Evolutionary conservation across 2,888 invertebrate species (phyloP).

Genomic region (Apodemia hepburni): DNA sequence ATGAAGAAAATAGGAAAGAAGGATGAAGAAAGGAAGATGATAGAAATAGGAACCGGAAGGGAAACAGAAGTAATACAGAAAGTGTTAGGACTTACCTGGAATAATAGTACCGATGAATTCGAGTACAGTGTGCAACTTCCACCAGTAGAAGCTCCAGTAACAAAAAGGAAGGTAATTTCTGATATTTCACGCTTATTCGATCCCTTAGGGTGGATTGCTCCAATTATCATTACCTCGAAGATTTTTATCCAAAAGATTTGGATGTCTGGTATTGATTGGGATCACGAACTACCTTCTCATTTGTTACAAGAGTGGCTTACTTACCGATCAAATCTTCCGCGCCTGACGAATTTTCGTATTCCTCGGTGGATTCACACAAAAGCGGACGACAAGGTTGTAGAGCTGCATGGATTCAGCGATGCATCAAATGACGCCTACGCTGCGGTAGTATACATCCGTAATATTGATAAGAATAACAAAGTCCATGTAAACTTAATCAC

Average conservation of each 20-base stretch:
- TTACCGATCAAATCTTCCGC: conserved; percentile 24
- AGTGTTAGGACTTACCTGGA: conserved; percentile 21
- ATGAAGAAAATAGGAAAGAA: conserved; percentile 14
- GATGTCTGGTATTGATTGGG: conserved; percentile 37
- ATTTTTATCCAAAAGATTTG: conserved; percentile 40
- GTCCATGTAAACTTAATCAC: conserved; percentile 20
- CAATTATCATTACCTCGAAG: conserved; percentile 33
- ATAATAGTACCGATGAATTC: conserved; percentile 20
- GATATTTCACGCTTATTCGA: conserved; percentile 38
- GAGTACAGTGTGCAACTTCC: conserved; percentile 17
- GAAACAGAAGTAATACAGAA: conserved; percentile 18
- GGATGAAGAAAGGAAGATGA: not conserved
- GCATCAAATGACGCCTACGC: conserved; percentile 28
- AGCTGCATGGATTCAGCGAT: conserved; percentile 33
- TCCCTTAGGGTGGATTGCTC: conserved; percentile 40
- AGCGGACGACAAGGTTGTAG: conserved; percentile 15
- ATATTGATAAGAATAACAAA: not conserved
- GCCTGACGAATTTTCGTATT: conserved; percentile 13
- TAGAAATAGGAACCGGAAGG: conserved; percentile 17
- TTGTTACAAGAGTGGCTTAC: conserved; percentile 31
- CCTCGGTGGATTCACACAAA: conserved; percentile 27
- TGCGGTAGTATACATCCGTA: conserved; percentile 25
- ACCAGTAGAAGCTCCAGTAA: conserved; percentile 24
- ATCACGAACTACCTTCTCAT: conserved; percentile 31
- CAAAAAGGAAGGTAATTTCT: conserved; percentile 39